Conservation (phyloP, 2,888 invertebrate species). For the Timandra comae region DNA sequence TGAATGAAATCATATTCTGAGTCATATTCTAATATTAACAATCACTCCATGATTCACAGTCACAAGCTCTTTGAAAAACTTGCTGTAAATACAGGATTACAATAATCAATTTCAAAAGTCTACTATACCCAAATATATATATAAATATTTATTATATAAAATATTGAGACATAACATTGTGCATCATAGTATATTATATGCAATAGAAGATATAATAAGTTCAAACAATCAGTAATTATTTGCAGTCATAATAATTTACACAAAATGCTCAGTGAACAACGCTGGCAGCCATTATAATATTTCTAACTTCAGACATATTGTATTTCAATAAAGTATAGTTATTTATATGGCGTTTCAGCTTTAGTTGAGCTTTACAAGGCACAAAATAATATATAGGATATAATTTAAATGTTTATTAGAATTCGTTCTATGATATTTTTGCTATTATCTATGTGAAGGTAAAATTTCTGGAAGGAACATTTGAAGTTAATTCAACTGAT, state of each 20-base stretch:
- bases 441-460: too few relatives aligned
- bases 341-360: conserved; percentile 29
- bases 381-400: conserved; percentile 47
- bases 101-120: conserved; percentile 28
- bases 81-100: conserved; percentile 7
- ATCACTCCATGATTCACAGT: conserved; percentile 2
- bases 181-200: conserved; percentile 61
- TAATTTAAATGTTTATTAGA: conserved; percentile 5
- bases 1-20: too few relatives aligned
- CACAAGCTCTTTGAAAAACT: neutral
- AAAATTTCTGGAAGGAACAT: too few relatives aligned
- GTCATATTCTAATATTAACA: conserved; percentile 1
- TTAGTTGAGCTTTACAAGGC: conserved; percentile 57
- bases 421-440: conserved; percentile 2
- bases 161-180: conserved; percentile 74
- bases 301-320: conserved; percentile 24
- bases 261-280: conserved; percentile 52
- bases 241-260: conserved; percentile 66
- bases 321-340: conserved; percentile 16
- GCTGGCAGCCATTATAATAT: conserved; percentile 27
- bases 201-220: conserved; percentile 53
- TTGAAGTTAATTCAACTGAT: too few relatives aligned
- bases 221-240: conserved; percentile 65
- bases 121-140: conserved; percentile 44
- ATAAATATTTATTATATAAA: conserved; percentile 57